Evolutionary conservation across 1,140 invertebrate genomes (phyloP), one percentile per base, ranked within the genome.

Genomic region (Trialeurodes vaporariorum): DNA sequence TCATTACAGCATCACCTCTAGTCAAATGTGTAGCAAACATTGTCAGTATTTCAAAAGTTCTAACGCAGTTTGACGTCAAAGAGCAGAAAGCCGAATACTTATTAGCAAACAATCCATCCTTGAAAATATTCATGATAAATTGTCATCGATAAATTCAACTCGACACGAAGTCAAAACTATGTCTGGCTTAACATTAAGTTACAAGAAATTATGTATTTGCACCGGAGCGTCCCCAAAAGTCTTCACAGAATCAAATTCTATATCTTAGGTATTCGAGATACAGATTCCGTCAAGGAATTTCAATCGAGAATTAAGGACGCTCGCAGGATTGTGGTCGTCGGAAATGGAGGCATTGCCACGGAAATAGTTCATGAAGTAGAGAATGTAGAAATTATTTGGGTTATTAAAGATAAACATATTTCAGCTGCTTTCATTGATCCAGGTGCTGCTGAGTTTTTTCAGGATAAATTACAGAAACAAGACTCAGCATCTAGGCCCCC

Each of bases 311-410:
- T 98, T 9, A 77, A 77, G 64, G 76, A 80, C 69, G 84, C 92
- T 0, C 84, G 81, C 71, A 85, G 83, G 80, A 83, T 98, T 71
- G 75, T 92, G 0, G 83, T 99, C 62, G 83, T 98, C 61, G 96
- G 96, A 25, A 99, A 99, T 83, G 96, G 96, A 40, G 96, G 96
- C 9, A 98, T 99, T 73, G 96, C 96, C 25, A 96, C 93, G 65
- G 96, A 99, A 83, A 80, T 98, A 71, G 89, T 94, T 68, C 87
- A 96, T 77, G 92, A 96, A 76, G 84, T 96, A 22, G 81, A 86
- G 76, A 86, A 87, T 24, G 84, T 94, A 65, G 86, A 96, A 74
- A 86, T 98, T 25, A 80, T 96, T 34, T 99, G 97, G 97, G 85
- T 91, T 0, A 88, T 99, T 13, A 95, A 93, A 78, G 93, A 98